Evolutionary conservation across 2,888 invertebrate genomes (phyloP).

Genomic region (Eutolmus rufibarbis): DNA sequence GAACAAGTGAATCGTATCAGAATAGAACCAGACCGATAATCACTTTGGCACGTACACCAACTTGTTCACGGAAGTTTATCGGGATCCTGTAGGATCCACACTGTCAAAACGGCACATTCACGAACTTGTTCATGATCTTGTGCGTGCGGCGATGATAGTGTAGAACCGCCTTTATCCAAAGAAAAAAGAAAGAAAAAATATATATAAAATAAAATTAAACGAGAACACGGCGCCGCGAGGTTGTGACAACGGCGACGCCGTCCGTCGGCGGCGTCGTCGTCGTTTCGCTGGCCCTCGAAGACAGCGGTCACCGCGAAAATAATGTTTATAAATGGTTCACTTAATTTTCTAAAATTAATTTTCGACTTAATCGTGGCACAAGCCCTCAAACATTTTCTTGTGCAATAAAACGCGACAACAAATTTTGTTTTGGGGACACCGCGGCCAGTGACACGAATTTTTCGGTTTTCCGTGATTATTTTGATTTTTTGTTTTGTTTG

Average conservation of each 20-base stretch:
- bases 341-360: slow-evolving; percentile 38
- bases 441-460: neutral
- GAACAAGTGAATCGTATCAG: too few relatives aligned
- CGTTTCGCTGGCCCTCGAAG: neutral
- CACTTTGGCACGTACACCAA: too few relatives aligned
- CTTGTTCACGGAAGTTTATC: too few relatives aligned
- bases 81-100: too few relatives aligned
- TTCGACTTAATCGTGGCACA: neutral
- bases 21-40: too few relatives aligned
- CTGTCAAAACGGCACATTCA: too few relatives aligned
- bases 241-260: neutral
- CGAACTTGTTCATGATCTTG: too few relatives aligned
- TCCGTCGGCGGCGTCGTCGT: neutral
- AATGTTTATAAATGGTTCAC: slow-evolving; percentile 35
- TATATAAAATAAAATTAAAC: neutral
- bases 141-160: too few relatives aligned
- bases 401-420: neutral
- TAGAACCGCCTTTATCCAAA: too few relatives aligned
- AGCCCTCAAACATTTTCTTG: neutral
- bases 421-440: neutral
- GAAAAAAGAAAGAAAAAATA: too few relatives aligned
- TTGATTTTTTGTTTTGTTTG: neutral
- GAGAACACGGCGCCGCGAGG: neutral
- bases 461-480: too few relatives aligned
- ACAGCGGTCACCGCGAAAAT: slow-evolving; percentile 15